Evolutionary conservation across 2,113 vertebrate genomes (phyloP), one percentile per base, ranked within the genome.

Genomic region (Neolamprologus caudopunctatus): DNA sequence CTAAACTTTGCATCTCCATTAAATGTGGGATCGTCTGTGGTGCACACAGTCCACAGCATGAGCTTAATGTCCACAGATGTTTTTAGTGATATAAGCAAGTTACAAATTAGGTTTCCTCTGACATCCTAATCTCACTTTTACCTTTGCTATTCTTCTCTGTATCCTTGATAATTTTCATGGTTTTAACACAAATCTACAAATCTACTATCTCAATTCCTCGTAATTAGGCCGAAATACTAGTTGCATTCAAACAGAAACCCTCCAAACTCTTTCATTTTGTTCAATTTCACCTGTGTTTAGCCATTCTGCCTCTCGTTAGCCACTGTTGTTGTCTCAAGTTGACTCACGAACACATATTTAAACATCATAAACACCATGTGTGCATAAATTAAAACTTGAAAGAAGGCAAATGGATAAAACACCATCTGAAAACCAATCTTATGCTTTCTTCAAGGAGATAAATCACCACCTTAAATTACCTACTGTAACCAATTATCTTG

Each of bases 81-180:
- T 86, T 87, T 92, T 83, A 83, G 14, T 28, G 85, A 83, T 88
- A 58, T 26, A 37, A 79, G 17, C 10, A n/a, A 81, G 37, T 83
- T 80, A 86, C 71, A 17, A 7, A 45, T 78, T 78, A 9, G 4
- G 35, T 81, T 87, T 89, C 33, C 80, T 47, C 24, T 31, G 80
- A 89, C 2, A 42, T 16, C 51, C 9, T 66, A 78, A 84, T 92
- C 54, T 28, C 53, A 63, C 26, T 4, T 42, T 87, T 31, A 88
- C 68, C 61, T 81, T 35, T 21, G 50, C 58, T 63, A 26, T 68
- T 10, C 2, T 54, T 12, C 17, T 82, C 31, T 16, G 26, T 17
- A 61, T 35, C 1, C 51, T 68, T 2, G 35, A 37, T 57, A 0
- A 19, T 50, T 53, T 89, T 79, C 5, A 11, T 47, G 21, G 73